These are phyloP conservation scores for Calephelis perditalis DNA, from an alignment of 2,888 invertebrate species.

Conservation along the genomic window DNA sequence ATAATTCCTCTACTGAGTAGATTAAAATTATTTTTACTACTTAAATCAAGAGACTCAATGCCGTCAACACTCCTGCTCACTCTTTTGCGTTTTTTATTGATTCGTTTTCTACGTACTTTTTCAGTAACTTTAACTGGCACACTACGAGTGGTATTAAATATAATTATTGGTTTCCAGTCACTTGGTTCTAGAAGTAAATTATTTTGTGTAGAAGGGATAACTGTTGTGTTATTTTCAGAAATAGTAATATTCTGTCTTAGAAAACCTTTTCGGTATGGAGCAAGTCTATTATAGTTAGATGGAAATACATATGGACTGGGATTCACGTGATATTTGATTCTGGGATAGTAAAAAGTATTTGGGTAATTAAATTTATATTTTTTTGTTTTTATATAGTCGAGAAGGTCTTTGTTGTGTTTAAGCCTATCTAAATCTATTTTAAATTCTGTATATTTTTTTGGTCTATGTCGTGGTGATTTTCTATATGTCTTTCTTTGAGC, in stretches of 20 bases:
- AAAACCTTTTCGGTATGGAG: conserved; percentile 44
- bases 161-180: conserved; percentile 62
- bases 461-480: conserved; percentile 44
- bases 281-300: conserved; percentile 52
- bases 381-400: conserved; percentile 66
- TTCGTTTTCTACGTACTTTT: conserved; percentile 36
- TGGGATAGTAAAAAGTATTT: conserved; percentile 62
- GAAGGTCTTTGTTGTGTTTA: conserved; percentile 64
- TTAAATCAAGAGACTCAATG: conserved; percentile 9
- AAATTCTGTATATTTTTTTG: conserved; percentile 62
- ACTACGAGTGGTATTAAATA: conserved; percentile 35
- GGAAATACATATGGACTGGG: conserved; percentile 46
- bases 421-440: conserved; percentile 61
- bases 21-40: conserved; percentile 9
- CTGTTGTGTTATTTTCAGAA: conserved; percentile 30
- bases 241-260: conserved; percentile 34
- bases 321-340: conserved; percentile 60
- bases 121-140: conserved; percentile 33
- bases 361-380: conserved; percentile 70
- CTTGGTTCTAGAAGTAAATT: conserved; percentile 34
- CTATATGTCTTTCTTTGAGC: conserved; percentile 60
- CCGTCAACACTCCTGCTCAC: conserved; percentile 40
- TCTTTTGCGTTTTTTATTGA: conserved; percentile 40
- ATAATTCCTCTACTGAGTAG: conserved; percentile 35
- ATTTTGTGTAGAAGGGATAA: conserved; percentile 20